phyloP scores from a whole-genome alignment of 2,113 vertebrate genomes.

The Loxodonta africana region DNA sequence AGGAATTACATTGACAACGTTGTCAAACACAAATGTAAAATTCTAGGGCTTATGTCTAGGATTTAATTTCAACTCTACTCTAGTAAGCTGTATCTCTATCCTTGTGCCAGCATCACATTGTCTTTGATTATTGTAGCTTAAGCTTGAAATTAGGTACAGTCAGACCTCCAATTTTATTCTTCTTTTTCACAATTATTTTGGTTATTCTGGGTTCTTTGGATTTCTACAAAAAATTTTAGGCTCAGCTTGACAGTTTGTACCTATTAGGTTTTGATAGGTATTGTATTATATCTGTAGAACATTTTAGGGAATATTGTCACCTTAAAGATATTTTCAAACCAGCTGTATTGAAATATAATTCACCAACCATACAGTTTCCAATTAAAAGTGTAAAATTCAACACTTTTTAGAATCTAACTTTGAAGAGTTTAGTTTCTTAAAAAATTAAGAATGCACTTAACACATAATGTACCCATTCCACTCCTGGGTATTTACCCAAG shows the following conservation, averaged over 20 bases:
- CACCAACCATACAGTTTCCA: neutral
- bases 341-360: neutral
- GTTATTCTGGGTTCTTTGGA: neutral
- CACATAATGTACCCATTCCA: too few relatives aligned
- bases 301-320: too few relatives aligned
- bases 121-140: neutral
- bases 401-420: neutral
- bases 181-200: neutral
- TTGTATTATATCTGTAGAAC: too few relatives aligned
- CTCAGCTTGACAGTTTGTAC: neutral
- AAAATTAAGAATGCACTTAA: neutral
- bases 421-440: neutral
- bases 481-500: too few relatives aligned
- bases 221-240: neutral
- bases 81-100: neutral
- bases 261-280: neutral
- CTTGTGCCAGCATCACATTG: rapidly evolving
- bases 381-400: neutral
- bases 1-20: neutral
- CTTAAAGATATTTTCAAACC: neutral
- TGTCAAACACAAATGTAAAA: neutral
- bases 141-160: neutral
- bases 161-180: neutral
- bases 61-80: neutral
- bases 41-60: neutral